These are phyloP conservation scores for Bombus consobrinus DNA, from an alignment of 1,140 invertebrate genomes.

Conservation along the genomic window DNA sequence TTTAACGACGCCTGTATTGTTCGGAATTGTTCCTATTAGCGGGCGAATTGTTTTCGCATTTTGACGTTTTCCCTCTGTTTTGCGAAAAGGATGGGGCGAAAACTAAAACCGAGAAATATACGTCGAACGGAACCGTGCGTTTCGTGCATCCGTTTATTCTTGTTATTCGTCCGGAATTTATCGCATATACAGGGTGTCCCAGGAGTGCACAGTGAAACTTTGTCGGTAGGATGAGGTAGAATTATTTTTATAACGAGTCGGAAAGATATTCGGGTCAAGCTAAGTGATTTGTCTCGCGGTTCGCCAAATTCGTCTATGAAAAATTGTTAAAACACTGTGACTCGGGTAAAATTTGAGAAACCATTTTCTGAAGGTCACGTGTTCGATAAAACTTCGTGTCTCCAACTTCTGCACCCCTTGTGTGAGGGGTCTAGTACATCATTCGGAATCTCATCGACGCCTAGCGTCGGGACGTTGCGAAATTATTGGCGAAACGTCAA, in stretches of 20 bases:
- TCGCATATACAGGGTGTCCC: background rate
- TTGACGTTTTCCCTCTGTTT: conserved; percentile 12
- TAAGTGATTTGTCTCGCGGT: no score
- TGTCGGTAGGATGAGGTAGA: no score
- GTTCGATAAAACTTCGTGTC: no score
- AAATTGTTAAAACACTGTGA: no score
- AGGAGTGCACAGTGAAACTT: background rate
- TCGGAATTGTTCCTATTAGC: conserved; percentile 8
- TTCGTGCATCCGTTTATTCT: conserved; percentile 11
- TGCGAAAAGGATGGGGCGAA: conserved; percentile 19
- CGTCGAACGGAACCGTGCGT: conserved; percentile 5
- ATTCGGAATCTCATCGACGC: conserved; percentile 8
- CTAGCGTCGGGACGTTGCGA: conserved; percentile 53
- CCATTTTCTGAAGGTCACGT: no score
- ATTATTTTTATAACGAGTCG: no score
- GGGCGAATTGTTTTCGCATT: conserved; percentile 31
- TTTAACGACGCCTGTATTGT: conserved; percentile 29
- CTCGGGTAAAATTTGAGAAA: no score
- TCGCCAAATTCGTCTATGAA: no score
- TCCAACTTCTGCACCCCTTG: background rate
- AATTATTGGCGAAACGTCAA: conserved; percentile 80
- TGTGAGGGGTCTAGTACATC: background rate
- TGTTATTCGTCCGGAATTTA: background rate
- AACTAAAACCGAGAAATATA: background rate
- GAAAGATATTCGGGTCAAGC: no score